These are phyloP conservation scores for Octomys mimax DNA, from an alignment of 2,797 vertebrate species.

Conservation along the genomic window DNA sequence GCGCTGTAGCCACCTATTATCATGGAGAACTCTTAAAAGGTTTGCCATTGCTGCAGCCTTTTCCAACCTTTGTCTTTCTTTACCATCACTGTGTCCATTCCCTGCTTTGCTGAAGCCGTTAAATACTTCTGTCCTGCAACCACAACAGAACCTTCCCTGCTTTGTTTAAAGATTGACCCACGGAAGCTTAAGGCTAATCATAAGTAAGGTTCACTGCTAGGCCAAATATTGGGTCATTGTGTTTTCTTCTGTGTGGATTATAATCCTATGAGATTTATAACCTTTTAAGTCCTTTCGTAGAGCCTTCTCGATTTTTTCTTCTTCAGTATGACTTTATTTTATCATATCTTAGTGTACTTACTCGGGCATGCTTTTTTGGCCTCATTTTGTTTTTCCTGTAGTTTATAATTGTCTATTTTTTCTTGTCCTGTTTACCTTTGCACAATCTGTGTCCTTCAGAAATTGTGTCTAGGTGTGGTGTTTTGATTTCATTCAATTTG, in stretches of 20 bases:
- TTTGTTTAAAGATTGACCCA: not conserved
- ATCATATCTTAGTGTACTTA: not conserved
- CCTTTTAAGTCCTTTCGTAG: not conserved
- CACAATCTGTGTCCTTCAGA: slow-evolving; percentile 10
- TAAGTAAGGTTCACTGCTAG: not conserved
- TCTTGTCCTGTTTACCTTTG: not conserved
- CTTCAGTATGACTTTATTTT: not conserved
- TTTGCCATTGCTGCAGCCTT: not conserved
- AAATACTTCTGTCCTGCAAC: slow-evolving; percentile 19
- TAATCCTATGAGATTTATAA: not conserved
- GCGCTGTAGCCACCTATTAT: not conserved
- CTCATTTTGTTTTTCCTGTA: slow-evolving; percentile 52
- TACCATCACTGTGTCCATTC: not conserved
- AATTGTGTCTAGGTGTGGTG: not conserved
- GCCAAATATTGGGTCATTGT: not conserved
- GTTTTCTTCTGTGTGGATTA: not conserved
- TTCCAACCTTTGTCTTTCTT: not conserved
- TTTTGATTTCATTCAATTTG: not conserved
- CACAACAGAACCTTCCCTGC: not conserved
- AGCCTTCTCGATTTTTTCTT: slow-evolving; percentile 34
- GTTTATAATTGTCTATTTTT: slow-evolving; percentile 63
- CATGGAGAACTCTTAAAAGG: not conserved
- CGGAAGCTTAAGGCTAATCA: not conserved
- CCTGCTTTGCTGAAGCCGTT: slow-evolving; percentile 5
- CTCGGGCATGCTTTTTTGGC: slow-evolving; percentile 1